Evolutionary conservation across 2,797 vertebrate genomes (phyloP).

Genomic region (Fundulus diaphanus): DNA sequence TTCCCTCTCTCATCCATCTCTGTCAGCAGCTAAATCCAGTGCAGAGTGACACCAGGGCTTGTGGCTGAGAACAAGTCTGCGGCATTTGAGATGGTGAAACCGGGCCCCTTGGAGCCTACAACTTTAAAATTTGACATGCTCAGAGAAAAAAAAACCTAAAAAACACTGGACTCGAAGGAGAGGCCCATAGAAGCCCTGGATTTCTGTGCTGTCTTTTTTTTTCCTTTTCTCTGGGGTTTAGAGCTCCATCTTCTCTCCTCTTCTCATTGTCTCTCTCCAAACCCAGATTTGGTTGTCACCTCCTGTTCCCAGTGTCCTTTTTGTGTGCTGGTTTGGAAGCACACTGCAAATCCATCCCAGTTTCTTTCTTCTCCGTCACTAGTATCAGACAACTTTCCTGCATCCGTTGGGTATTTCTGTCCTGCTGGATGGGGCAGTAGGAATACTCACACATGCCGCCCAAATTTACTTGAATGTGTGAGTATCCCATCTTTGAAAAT

Average conservation of each 20-base stretch:
- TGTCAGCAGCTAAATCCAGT: constrained; percentile 73
- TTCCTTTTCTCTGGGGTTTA: constrained; percentile 48
- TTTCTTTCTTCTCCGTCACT: constrained; percentile 37
- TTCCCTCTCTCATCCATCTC: constrained; percentile 76
- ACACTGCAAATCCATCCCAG: constrained; percentile 22
- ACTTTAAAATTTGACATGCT: constrained; percentile 70
- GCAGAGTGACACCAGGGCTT: constrained; percentile 69
- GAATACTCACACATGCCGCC: constrained; percentile 14
- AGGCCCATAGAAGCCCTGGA: constrained; percentile 41
- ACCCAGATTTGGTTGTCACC: constrained; percentile 37
- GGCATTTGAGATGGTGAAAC: constrained; percentile 73
- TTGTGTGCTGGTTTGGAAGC: constrained; percentile 35
- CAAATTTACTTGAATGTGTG: constrained; percentile 25
- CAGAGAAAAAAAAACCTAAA: constrained; percentile 48
- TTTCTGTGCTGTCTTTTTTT: constrained; percentile 59
- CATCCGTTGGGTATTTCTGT: constrained; percentile 37
- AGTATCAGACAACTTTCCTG: constrained; percentile 27
- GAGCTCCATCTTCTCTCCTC: constrained; percentile 38
- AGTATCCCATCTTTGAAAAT: constrained; percentile 34
- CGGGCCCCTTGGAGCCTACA: constrained; percentile 56
- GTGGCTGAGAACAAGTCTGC: constrained; percentile 74
- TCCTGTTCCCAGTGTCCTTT: constrained; percentile 59
- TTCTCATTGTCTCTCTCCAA: constrained; percentile 5
- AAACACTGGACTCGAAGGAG: constrained; percentile 58
- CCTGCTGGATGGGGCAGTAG: constrained; percentile 19